These are phyloP conservation scores for Drosophila melanica DNA, from an alignment of 1,140 invertebrate genomes.

Conservation along the genomic window DNA sequence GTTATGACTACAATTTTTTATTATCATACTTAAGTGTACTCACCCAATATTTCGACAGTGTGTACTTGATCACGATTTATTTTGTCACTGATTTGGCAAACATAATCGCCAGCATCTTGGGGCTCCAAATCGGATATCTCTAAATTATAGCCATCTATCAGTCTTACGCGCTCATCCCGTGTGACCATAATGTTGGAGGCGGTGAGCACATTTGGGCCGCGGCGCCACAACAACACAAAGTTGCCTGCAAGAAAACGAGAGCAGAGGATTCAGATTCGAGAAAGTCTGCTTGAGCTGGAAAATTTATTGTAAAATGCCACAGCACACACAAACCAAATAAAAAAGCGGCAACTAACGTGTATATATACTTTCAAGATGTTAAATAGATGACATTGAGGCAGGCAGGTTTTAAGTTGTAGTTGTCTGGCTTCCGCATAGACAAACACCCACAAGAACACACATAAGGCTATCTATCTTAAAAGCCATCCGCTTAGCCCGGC, in stretches of 20 bases:
- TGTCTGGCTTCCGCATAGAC: constrained; percentile 12
- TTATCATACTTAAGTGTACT: constrained; percentile 40
- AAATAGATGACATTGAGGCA: constrained; percentile 56
- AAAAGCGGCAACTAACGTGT: constrained; percentile 55
- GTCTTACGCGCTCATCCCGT: constrained; percentile 87
- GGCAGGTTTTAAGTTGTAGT: constrained; percentile 47
- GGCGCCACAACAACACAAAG: constrained; percentile 87
- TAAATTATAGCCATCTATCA: constrained; percentile 89
- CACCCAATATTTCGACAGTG: constrained; percentile 84
- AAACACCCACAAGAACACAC: constrained; percentile 14
- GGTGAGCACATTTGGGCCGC: constrained; percentile 88
- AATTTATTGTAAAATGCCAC: constrained; percentile 76
- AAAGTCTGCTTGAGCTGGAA: constrained; percentile 15
- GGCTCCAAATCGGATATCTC: constrained; percentile 87
- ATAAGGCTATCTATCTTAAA: constrained; percentile 51
- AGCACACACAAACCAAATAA: constrained; percentile 42
- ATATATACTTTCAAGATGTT: constrained; percentile 48
- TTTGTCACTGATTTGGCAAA: constrained; percentile 88
- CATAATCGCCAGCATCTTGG: constrained; percentile 85
- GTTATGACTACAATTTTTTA: background rate
- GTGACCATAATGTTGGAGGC: constrained; percentile 89
- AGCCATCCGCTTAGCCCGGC: constrained; percentile 31
- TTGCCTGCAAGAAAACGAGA: constrained; percentile 84
- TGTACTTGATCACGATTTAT: constrained; percentile 86
- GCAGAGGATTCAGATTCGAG: constrained; percentile 8